Evolutionary conservation across 2,113 vertebrate species (phyloP).

Genomic region (Nannobrachium achirus): DNA sequence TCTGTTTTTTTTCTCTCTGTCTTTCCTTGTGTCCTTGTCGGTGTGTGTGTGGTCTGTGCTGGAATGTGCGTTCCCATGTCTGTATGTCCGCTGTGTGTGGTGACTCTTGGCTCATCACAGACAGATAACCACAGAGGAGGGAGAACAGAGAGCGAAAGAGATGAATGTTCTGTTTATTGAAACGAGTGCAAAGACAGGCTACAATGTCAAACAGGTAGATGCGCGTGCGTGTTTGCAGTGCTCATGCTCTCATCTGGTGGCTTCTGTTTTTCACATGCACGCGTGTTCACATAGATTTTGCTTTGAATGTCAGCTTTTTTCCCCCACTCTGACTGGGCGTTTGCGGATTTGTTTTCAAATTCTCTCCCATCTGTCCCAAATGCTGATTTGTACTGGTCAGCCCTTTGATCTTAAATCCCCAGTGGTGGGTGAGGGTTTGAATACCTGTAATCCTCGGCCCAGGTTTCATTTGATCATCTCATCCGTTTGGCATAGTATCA

Average conservation of each 20-base stretch:
- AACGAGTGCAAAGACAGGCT: conserved; percentile 82
- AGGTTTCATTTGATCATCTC: conserved; percentile 16
- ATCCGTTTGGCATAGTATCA: conserved; percentile 15
- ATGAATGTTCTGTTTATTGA: conserved; percentile 84
- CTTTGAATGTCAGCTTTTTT: conserved; percentile 32
- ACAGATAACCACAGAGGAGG: conserved; percentile 80
- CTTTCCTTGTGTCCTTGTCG: conserved; percentile 34
- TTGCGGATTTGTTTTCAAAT: conserved; percentile 44
- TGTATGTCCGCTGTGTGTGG: conserved; percentile 7
- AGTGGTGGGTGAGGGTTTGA: conserved; percentile 51
- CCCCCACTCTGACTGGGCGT: conserved; percentile 12
- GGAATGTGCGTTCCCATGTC: neutral
- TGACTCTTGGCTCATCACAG: conserved; percentile 64
- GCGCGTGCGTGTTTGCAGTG: conserved; percentile 34
- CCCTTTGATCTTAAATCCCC: neutral
- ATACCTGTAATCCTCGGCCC: conserved; percentile 33
- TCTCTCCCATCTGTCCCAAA: conserved; percentile 37
- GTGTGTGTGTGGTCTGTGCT: conserved; percentile 32
- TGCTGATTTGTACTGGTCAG: neutral
- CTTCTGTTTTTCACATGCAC: conserved; percentile 48
- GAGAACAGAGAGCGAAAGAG: conserved; percentile 80
- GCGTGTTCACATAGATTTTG: conserved; percentile 37
- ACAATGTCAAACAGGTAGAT: conserved; percentile 84
- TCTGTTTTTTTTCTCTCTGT: conserved; percentile 42
- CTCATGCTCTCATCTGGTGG: conserved; percentile 43